These are phyloP conservation scores for Uropsilus gracilis DNA, from an alignment of 2,113 vertebrate genomes.

Conservation along the genomic window DNA sequence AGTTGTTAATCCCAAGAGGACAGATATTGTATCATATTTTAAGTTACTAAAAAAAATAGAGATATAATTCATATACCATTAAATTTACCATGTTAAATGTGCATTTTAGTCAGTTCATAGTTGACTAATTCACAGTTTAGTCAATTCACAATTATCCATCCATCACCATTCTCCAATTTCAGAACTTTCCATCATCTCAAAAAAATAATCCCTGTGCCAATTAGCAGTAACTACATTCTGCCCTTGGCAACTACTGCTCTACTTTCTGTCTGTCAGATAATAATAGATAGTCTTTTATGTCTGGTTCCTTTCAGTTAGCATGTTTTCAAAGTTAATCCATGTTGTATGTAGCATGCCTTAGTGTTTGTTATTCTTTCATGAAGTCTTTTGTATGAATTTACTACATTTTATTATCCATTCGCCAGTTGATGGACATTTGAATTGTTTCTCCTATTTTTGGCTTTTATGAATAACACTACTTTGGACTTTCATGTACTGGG, in stretches of 20 bases:
- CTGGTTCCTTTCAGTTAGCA: neutral
- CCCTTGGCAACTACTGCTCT: neutral
- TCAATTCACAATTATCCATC: neutral
- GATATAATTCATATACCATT: neutral
- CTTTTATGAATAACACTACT: slow-evolving; percentile 28
- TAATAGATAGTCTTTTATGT: neutral
- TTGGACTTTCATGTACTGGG: neutral
- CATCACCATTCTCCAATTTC: slow-evolving; percentile 29
- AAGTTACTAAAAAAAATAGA: neutral
- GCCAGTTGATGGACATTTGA: neutral
- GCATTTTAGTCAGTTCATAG: slow-evolving; percentile 12
- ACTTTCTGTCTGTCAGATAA: slow-evolving; percentile 4
- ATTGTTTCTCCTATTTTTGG: neutral
- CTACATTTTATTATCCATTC: slow-evolving; percentile 8
- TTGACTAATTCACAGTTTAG: too few species aligned
- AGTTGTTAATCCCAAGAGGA: neutral
- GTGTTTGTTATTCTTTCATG: slow-evolving; percentile 47
- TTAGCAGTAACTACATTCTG: neutral
- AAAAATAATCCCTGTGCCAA: slow-evolving; percentile 25
- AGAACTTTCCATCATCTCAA: slow-evolving; percentile 54
- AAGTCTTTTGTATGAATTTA: neutral
- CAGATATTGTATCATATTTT: slow-evolving; percentile 7
- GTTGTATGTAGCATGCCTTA: slow-evolving; percentile 6
- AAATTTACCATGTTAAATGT: slow-evolving; percentile 1
- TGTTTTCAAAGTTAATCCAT: slow-evolving; percentile 48